Evolutionary conservation across 1,140 invertebrate genomes (phyloP), one percentile per base, ranked within the genome.

Genomic region (Ptiloglossa arizonensis): DNA sequence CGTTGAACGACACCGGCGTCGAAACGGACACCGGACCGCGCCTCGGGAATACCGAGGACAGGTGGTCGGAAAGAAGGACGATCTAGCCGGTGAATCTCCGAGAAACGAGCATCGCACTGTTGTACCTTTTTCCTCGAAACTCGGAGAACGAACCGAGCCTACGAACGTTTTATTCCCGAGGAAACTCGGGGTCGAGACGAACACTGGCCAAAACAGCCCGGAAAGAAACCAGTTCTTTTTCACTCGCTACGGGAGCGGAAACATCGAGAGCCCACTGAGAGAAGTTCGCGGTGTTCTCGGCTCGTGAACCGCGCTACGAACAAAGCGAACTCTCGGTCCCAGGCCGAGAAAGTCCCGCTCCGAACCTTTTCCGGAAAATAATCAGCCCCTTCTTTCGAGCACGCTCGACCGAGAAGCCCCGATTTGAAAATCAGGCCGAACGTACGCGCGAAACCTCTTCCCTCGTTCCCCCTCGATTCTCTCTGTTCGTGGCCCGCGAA

Each of bases 361-460:
- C 27, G n/a, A n/a, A 46, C n/a, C 8, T 6, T 32, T 41, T 29
- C 64, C 13, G 72, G 68, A 68, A 81, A 84, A 81, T 84, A 84
- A 81, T 79, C 80, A 76, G 35, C 29, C 29, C 64, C 48, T 5
- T 66, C n/a, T n/a, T 54, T 50, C 46, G 19, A 2, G 17, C 11
- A 17, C 24, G 32, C 50, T 44, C 19, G 29, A 46, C n/a, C 48
- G 63, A 64, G 70, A 17, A 57, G 22, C 38, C 22, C 19, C 32
- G 80, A 85, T 82, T 85, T 82, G 71, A 84, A 84, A 84, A 81
- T 75, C 82, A 78, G 74, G 67, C 27, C 48, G 29, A n/a, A 4
- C 62, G 52, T 67, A 67, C 62, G 17, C 63, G 29, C 24, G 29
- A 17, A 63, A 38, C 27, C 54, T 41, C 63, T 66, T 56, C 41